Evolutionary conservation across 37 sponge, comb jelly and placozoan genomes (phyloP).

Genomic region (Aplysina aerophoba): DNA sequence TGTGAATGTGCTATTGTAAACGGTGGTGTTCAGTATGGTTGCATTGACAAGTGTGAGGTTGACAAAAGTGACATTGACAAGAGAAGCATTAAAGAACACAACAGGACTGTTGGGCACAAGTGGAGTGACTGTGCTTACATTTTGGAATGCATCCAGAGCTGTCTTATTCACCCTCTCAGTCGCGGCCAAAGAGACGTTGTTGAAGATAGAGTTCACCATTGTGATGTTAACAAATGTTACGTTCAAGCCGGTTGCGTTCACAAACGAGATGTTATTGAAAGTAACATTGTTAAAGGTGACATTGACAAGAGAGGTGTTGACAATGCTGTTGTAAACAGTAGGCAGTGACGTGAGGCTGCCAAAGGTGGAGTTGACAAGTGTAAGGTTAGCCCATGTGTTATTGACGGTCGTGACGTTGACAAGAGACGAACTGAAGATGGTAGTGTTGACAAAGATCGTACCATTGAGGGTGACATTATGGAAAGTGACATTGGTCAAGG

Average conservation of each 20-base stretch:
- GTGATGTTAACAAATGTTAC: slow-evolving; percentile 26
- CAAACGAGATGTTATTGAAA: slow-evolving; percentile 15
- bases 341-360: neutral
- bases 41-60: slow-evolving; percentile 14
- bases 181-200: neutral
- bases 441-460: neutral
- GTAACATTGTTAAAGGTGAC: slow-evolving; percentile 30
- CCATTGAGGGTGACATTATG: neutral
- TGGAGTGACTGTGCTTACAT: neutral
- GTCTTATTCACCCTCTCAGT: neutral
- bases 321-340: neutral
- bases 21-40: neutral
- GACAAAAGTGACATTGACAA: slow-evolving; percentile 22
- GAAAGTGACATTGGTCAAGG: neutral
- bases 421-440: neutral
- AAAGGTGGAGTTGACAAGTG: neutral
- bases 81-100: slow-evolving; percentile 12
- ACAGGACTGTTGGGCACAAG: neutral
- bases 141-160: neutral
- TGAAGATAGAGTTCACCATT: slow-evolving; percentile 24
- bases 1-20: neutral
- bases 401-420: slow-evolving; percentile 7
- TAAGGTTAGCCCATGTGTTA: neutral
- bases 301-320: neutral
- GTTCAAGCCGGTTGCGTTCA: neutral